A percentile compares a stretch with the other conserved stretches of the same genome.
Conservation (phyloP, 2,113 vertebrate genomes). For the Apaloderma vittatum region DNA sequence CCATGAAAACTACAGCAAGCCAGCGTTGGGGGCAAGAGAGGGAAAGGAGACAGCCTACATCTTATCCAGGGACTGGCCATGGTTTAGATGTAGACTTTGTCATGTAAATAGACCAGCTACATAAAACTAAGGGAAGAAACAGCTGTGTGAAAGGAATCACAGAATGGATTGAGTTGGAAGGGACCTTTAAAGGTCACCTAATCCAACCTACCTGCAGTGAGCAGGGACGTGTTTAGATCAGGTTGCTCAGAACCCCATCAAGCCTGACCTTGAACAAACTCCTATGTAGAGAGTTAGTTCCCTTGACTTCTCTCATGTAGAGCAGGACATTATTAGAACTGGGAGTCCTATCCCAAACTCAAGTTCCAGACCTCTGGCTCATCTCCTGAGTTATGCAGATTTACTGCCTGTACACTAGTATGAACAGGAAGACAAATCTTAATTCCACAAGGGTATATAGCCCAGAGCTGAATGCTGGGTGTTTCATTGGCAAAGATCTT, state of each 20-base stretch:
- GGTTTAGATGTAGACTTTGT: background rate
- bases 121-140: background rate
- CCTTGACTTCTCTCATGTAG: background rate
- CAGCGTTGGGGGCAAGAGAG: rapidly evolving
- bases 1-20: background rate
- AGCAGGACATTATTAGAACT: background rate
- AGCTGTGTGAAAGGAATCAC: background rate
- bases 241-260: too few species aligned
- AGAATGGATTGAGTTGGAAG: too few species aligned
- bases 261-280: background rate
- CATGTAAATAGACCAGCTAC: background rate
- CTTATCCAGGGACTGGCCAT: background rate
- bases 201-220: too few species aligned
- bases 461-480: background rate
- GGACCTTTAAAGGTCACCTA: too few species aligned
- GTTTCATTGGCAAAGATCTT: background rate
- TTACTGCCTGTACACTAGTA: background rate
- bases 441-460: background rate
- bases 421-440: background rate
- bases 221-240: too few species aligned
- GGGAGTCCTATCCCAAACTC: background rate
- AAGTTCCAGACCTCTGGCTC: background rate
- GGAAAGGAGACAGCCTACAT: background rate
- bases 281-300: too few species aligned
- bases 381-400: background rate